A percentile compares a stretch with the other conserved stretches of the same genome.
These are phyloP conservation scores for Pachymerium ferrugineum DNA, from an alignment of 2,888 invertebrate genomes.

Conservation along the genomic window DNA sequence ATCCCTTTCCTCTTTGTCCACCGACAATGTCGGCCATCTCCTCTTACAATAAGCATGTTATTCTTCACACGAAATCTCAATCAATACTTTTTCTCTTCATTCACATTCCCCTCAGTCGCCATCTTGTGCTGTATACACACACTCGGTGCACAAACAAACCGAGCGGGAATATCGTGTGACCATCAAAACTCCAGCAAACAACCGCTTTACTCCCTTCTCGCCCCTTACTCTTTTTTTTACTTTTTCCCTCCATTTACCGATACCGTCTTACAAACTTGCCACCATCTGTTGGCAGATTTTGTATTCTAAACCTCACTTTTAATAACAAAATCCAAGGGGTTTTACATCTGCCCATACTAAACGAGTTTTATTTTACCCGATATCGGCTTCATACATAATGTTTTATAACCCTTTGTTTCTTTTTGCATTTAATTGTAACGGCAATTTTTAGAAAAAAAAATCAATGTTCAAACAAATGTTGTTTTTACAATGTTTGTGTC, in stretches of 20 bases:
- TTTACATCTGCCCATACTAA: not conserved
- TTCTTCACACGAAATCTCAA: constrained; percentile 8
- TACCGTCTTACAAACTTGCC: not conserved
- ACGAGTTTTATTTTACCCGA: too few relatives aligned
- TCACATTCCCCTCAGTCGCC: not conserved
- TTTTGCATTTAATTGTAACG: too few relatives aligned
- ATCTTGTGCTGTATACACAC: constrained; percentile 6
- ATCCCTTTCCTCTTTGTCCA: not conserved
- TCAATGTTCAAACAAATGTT: too few relatives aligned
- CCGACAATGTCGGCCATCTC: not conserved
- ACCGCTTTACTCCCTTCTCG: not conserved
- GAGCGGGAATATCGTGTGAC: constrained; percentile 9
- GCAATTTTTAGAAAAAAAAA: too few relatives aligned
- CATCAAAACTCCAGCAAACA: constrained; percentile 4
- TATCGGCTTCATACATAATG: too few relatives aligned
- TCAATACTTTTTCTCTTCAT: constrained; percentile 3
- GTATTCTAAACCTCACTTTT: constrained; percentile 13
- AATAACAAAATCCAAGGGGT: not conserved
- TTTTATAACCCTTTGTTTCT: too few relatives aligned
- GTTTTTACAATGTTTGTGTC: too few relatives aligned
- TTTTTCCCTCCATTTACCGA: not conserved
- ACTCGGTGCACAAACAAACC: not conserved
- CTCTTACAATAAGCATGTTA: not conserved
- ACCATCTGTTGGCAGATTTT: not conserved
- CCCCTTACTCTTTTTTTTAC: too few relatives aligned